Percentiles rank a stretch among this genome's conserved stretches.
These are phyloP conservation scores for Tangachromis dhanisi DNA, from an alignment of 2,113 vertebrate species.

Conservation along the genomic window DNA sequence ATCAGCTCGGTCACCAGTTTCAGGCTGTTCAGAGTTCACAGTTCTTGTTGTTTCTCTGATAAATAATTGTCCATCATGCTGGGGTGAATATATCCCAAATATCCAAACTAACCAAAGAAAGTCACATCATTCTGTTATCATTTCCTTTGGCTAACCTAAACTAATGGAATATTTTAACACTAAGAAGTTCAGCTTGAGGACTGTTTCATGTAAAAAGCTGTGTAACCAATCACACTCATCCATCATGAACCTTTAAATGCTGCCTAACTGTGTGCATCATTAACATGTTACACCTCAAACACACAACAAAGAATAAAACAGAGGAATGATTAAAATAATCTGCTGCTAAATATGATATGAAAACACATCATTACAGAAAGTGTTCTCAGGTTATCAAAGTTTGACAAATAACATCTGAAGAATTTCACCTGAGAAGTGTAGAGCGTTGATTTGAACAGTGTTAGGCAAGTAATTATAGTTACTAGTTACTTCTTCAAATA, in stretches of 20 bases:
- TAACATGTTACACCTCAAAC: background rate
- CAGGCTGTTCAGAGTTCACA: background rate
- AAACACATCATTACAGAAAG: background rate
- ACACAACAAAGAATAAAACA: background rate
- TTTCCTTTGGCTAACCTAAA: background rate
- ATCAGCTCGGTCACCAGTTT: background rate
- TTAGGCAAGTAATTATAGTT: too few relatives aligned
- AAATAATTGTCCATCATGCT: background rate
- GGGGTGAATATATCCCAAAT: background rate
- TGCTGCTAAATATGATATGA: background rate
- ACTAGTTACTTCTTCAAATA: too few relatives aligned
- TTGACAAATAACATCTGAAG: background rate
- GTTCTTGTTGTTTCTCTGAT: background rate
- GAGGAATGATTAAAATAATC: background rate
- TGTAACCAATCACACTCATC: background rate
- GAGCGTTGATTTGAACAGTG: background rate
- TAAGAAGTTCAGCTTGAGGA: background rate
- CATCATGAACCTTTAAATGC: background rate
- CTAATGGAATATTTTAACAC: background rate
- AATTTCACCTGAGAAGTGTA: background rate
- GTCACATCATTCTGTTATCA: background rate
- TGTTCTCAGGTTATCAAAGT: background rate
- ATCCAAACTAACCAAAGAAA: background rate
- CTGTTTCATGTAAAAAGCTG: background rate
- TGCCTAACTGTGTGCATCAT: background rate